Evolutionary conservation across 1,140 invertebrate genomes (phyloP).

Genomic region (Drosophila sp.): DNA sequence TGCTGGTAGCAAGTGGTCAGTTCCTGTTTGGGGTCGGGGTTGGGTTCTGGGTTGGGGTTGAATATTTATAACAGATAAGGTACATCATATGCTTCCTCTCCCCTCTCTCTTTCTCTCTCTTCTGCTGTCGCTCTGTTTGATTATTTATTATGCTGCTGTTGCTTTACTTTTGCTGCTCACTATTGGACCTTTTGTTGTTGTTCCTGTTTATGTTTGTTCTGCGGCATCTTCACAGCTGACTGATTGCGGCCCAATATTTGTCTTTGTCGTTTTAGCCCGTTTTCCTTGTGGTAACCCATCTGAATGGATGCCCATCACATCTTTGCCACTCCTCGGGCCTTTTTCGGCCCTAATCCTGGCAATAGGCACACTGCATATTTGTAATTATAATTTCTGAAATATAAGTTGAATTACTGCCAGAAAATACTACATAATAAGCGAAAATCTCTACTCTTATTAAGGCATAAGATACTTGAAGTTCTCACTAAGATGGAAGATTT

Average conservation of each 20-base stretch:
- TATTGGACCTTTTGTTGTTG: slow-evolving; percentile 33
- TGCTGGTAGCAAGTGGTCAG: slow-evolving; percentile 39
- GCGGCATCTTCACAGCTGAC: slow-evolving; percentile 77
- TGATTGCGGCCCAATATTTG: slow-evolving; percentile 76
- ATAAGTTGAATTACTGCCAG: not conserved
- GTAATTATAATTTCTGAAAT: slow-evolving; percentile 55
- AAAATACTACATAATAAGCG: not conserved
- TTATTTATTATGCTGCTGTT: slow-evolving; percentile 44
- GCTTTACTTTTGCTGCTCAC: slow-evolving; percentile 51
- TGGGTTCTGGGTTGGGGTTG: slow-evolving; percentile 34
- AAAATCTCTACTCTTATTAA: not conserved
- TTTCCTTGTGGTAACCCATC: slow-evolving; percentile 10
- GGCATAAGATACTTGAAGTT: not conserved
- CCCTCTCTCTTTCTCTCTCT: not conserved
- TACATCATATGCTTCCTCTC: slow-evolving; percentile 23
- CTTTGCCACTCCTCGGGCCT: slow-evolving; percentile 5
- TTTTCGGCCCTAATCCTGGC: slow-evolving; percentile 4
- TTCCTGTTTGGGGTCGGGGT: slow-evolving; percentile 45
- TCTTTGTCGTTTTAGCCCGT: slow-evolving; percentile 53
- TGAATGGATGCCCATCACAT: not conserved
- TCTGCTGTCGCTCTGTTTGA: not conserved
- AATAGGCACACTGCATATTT: slow-evolving; percentile 27
- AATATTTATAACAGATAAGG: slow-evolving; percentile 66
- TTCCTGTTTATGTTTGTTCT: slow-evolving; percentile 64
- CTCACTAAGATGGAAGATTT: not conserved